These are phyloP conservation scores for Hassar affinis DNA, from an alignment of 2,113 vertebrate genomes.

Conservation along the genomic window DNA sequence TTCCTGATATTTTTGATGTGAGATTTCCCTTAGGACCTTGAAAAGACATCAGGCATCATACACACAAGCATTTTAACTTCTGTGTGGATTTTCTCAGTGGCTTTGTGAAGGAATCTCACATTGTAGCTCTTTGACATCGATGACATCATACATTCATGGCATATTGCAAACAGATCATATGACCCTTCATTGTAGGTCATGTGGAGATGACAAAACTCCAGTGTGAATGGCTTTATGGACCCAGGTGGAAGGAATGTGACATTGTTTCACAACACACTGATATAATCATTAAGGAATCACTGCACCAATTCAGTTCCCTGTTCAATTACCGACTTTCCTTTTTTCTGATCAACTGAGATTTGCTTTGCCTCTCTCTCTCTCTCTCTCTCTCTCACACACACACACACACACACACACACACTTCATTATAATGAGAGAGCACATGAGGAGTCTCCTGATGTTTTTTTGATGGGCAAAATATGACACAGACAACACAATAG, in stretches of 20 bases:
- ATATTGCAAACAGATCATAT: conserved; percentile 3
- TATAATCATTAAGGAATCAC: background rate
- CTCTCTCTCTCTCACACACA: too few species aligned
- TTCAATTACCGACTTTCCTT: background rate
- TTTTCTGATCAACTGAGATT: background rate
- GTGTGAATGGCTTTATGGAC: background rate
- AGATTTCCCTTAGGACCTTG: background rate
- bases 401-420: background rate
- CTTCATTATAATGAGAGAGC: background rate
- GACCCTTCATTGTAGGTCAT: background rate
- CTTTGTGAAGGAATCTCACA: background rate
- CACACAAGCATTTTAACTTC: background rate
- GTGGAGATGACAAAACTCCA: background rate
- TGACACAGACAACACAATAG: too few species aligned
- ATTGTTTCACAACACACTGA: background rate
- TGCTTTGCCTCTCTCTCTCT: background rate
- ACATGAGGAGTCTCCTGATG: background rate
- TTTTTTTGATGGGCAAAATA: background rate
- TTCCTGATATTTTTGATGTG: background rate
- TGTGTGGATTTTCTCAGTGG: background rate
- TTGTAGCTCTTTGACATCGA: background rate
- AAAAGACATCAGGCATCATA: background rate
- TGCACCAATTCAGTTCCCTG: background rate
- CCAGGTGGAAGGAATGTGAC: background rate
- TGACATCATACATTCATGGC: background rate